Percentiles rank a stretch among this genome's conserved stretches.
Evolutionary conservation across 2,888 invertebrate species (phyloP).

Genomic region (Drosophila anceps): DNA sequence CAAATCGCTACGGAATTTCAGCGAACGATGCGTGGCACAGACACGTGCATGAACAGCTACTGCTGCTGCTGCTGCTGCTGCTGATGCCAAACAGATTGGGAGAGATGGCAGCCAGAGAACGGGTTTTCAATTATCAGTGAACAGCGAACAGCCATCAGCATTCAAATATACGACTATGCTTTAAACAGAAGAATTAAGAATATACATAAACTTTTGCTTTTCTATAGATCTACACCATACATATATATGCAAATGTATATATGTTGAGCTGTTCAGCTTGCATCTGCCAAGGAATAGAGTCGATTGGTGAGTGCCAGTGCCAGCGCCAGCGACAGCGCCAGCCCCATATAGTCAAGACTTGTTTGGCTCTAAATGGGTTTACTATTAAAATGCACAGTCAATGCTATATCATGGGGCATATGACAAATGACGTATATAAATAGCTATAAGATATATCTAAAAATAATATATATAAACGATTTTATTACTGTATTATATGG

Average conservation of each 20-base stretch:
- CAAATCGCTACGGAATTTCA: slow-evolving; percentile 16
- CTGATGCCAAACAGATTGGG: neutral
- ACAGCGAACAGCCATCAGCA: slow-evolving; percentile 20
- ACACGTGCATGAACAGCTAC: slow-evolving; percentile 44
- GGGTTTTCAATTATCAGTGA: slow-evolving; percentile 45
- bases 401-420: slow-evolving; percentile 15
- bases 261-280: neutral
- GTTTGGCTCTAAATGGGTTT: slow-evolving; percentile 37
- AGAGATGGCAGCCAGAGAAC: slow-evolving; percentile 28
- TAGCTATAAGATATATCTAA: neutral
- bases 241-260: neutral
- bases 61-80: neutral
- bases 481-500: neutral
- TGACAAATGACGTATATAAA: slow-evolving; percentile 1
- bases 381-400: slow-evolving; percentile 28
- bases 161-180: slow-evolving; percentile 32
- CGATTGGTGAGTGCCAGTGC: slow-evolving; percentile 2
- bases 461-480: neutral
- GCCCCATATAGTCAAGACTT: slow-evolving; percentile 17
- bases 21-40: slow-evolving; percentile 39
- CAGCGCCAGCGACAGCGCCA: neutral
- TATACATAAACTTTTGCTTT: slow-evolving; percentile 41
- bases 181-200: slow-evolving; percentile 1
- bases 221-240: slow-evolving; percentile 15
- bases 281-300: slow-evolving; percentile 22